phyloP scores from a whole-genome alignment of 2,888 invertebrate species.

The Aethes cnicana region DNA sequence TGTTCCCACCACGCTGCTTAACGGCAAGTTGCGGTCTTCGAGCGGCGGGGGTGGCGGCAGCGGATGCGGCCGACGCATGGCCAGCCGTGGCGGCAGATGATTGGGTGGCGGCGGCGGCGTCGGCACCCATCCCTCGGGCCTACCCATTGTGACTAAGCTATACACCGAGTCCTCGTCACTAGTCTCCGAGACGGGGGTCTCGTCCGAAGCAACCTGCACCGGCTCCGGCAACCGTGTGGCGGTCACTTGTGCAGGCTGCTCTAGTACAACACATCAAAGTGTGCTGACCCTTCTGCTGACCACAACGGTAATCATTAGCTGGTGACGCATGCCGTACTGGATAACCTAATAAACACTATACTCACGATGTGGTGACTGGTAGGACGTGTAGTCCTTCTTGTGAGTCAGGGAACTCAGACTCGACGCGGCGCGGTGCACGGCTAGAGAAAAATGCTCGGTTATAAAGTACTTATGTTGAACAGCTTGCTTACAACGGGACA shows the following conservation, averaged over 20 bases:
- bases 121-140: too few relatives aligned
- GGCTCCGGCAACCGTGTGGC: too few relatives aligned
- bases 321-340: neutral
- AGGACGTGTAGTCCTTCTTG: conserved; percentile 17
- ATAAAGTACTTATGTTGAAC: too few relatives aligned
- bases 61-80: too few relatives aligned
- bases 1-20: too few relatives aligned
- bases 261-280: conserved; percentile 66
- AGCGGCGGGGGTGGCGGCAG: too few relatives aligned
- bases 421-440: conserved; percentile 24
- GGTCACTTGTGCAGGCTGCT: neutral
- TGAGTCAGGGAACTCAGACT: conserved; percentile 21
- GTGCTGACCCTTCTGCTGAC: conserved; percentile 60
- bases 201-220: neutral
- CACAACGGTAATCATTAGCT: conserved; percentile 7
- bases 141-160: too few relatives aligned
- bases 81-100: too few relatives aligned
- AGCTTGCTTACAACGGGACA: too few relatives aligned
- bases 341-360: conserved; percentile 22
- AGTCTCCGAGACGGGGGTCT: neutral
- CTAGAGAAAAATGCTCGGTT: conserved; percentile 3
- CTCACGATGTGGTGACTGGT: conserved; percentile 19
- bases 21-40: too few relatives aligned
- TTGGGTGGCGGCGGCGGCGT: too few relatives aligned
- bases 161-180: too few relatives aligned